Percentiles rank a stretch among this genome's conserved stretches.
phyloP scores from a whole-genome alignment of 2,113 vertebrate species.

The Oreotrochilus melanogaster region DNA sequence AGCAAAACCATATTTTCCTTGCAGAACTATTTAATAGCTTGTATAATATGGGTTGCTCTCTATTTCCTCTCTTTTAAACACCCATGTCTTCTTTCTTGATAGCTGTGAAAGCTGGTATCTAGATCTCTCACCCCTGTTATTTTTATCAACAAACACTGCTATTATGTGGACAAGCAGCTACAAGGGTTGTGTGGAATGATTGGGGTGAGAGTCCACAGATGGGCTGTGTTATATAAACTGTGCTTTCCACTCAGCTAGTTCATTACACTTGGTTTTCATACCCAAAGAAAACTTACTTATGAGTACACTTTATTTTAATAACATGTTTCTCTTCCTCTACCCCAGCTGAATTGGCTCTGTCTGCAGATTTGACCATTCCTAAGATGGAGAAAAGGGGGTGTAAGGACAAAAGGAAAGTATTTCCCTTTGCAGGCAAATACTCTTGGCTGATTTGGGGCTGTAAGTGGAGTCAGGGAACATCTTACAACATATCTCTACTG shows the following conservation, averaged over 20 bases:
- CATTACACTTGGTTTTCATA: constrained; percentile 25
- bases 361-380: background rate
- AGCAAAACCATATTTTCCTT: background rate
- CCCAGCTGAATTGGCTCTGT: background rate
- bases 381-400: background rate
- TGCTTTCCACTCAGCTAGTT: background rate
- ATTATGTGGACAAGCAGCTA: background rate
- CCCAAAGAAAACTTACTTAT: background rate
- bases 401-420: background rate
- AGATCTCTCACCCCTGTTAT: background rate
- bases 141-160: background rate
- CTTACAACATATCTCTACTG: accelerated
- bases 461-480: background rate
- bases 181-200: background rate
- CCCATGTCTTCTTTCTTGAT: background rate
- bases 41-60: background rate
- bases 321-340: background rate
- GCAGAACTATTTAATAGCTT: background rate
- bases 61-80: background rate
- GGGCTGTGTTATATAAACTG: background rate
- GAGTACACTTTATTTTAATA: background rate
- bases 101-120: background rate
- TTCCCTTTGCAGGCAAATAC: background rate
- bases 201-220: background rate
- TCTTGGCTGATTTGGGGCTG: background rate